phyloP scores from a whole-genome alignment of 1,140 invertebrate species.

The Trichomalopsis sarcophagae region DNA sequence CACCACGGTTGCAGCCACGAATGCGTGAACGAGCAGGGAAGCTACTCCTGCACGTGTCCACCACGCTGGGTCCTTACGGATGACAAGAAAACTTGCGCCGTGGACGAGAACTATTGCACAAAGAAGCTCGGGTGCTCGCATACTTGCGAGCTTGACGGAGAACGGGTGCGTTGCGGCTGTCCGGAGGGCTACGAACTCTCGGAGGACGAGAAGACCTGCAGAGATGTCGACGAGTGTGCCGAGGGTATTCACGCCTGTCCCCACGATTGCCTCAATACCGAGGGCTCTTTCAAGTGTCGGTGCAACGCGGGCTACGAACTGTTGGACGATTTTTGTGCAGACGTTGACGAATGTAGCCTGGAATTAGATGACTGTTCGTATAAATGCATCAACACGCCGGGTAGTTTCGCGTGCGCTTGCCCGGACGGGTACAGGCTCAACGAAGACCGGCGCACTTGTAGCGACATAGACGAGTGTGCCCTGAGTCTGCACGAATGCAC shows the following conservation, averaged over 20 bases:
- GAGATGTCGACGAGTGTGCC: constrained; percentile 86
- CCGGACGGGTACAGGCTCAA: constrained; percentile 67
- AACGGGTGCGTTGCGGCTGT: constrained; percentile 38
- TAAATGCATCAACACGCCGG: constrained; percentile 76
- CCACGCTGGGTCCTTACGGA: constrained; percentile 64
- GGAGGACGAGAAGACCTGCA: constrained; percentile 51
- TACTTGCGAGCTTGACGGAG: constrained; percentile 49
- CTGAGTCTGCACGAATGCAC: constrained; percentile 70
- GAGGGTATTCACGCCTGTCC: constrained; percentile 79
- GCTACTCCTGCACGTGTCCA: constrained; percentile 73
- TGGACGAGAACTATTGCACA: constrained; percentile 58
- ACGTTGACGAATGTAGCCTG: constrained; percentile 75
- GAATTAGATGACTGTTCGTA: constrained; percentile 73
- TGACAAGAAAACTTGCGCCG: constrained; percentile 65
- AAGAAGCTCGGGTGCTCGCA: constrained; percentile 55
- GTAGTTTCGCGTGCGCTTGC: constrained; percentile 75
- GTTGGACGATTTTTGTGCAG: constrained; percentile 68
- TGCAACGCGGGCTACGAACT: constrained; percentile 84
- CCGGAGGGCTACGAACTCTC: constrained; percentile 47
- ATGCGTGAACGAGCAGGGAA: constrained; percentile 68
- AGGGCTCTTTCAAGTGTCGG: constrained; percentile 82
- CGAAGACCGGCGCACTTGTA: constrained; percentile 72
- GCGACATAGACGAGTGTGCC: constrained; percentile 74
- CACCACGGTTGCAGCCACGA: constrained; percentile 57
- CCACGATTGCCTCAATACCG: constrained; percentile 81